Percentiles rank a stretch among this genome's conserved stretches.
Conservation (phyloP, 2,888 invertebrate species). For the Unio pictorum region DNA sequence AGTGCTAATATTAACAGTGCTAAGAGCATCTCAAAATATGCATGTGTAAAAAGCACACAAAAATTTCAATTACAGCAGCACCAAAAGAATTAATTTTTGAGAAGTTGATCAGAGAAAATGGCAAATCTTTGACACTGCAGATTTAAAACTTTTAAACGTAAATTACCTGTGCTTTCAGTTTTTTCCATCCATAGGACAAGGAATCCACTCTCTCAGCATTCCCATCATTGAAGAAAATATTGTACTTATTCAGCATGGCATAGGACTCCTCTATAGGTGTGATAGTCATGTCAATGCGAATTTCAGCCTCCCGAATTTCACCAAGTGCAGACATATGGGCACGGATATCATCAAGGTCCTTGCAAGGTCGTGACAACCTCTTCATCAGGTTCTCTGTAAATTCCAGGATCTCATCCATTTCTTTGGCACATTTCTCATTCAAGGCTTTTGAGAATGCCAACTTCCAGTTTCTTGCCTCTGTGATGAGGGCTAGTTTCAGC, state of each 20-base stretch:
- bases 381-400: conserved; percentile 93
- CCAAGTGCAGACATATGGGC: conserved; percentile 93
- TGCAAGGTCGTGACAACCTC: conserved; percentile 86
- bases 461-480: conserved; percentile 73
- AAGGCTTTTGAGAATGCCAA: conserved; percentile 70
- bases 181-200: conserved; percentile 90
- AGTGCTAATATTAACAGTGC: neutral
- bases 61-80: neutral
- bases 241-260: conserved; percentile 89
- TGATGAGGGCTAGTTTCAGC: conserved; percentile 88
- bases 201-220: conserved; percentile 94
- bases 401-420: conserved; percentile 78
- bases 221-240: conserved; percentile 89
- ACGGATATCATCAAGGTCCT: conserved; percentile 86
- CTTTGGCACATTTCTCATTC: conserved; percentile 70
- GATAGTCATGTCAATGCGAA: conserved; percentile 94
- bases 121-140: neutral
- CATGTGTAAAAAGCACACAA: no score
- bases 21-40: neutral
- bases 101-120: neutral
- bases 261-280: conserved; percentile 97
- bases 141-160: neutral
- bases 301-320: conserved; percentile 92
- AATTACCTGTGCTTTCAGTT: conserved; percentile 76
- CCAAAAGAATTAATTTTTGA: neutral